A percentile compares a stretch with the other conserved stretches of the same genome.
Conservation (phyloP, 2,888 invertebrate genomes). For the Sarcophaga rosellei region DNA sequence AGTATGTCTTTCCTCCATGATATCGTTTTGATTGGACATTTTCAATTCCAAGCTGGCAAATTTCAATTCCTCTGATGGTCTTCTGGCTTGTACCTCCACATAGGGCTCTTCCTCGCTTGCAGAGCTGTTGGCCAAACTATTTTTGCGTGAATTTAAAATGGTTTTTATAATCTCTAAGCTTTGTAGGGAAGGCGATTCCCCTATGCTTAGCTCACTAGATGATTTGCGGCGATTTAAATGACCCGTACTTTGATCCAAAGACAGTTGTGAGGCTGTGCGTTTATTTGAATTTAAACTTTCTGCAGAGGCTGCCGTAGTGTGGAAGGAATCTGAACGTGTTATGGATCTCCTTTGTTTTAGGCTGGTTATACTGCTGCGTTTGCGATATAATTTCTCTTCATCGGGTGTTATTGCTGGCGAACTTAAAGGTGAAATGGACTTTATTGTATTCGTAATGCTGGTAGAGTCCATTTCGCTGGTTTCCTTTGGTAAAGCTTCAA, state of each 20-base stretch:
- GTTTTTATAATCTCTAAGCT: constrained; percentile 80
- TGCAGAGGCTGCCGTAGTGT: constrained; percentile 71
- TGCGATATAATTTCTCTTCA: constrained; percentile 73
- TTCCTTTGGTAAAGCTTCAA: neutral
- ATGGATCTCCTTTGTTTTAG: constrained; percentile 71
- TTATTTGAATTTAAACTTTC: constrained; percentile 63
- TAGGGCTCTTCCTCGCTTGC: constrained; percentile 65
- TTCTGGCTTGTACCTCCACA: constrained; percentile 36
- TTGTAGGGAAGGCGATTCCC: constrained; percentile 80
- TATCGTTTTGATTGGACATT: neutral
- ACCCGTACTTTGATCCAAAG: constrained; percentile 72
- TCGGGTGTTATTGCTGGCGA: constrained; percentile 57
- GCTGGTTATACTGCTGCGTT: constrained; percentile 70
- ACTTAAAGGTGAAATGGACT: neutral
- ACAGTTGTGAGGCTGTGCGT: constrained; percentile 79
- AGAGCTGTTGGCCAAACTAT: constrained; percentile 75
- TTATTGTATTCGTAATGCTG: neutral
- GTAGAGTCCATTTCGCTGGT: neutral
- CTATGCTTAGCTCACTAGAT: constrained; percentile 80
- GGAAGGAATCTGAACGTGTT: constrained; percentile 79
- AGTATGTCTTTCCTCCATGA: neutral
- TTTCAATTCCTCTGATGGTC: constrained; percentile 53
- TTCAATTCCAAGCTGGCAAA: constrained; percentile 58
- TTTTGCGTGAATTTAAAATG: constrained; percentile 79
- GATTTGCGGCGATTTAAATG: constrained; percentile 76